These are phyloP conservation scores for Papilio xuthus DNA, from an alignment of 1,140 invertebrate species.

Conservation along the genomic window DNA sequence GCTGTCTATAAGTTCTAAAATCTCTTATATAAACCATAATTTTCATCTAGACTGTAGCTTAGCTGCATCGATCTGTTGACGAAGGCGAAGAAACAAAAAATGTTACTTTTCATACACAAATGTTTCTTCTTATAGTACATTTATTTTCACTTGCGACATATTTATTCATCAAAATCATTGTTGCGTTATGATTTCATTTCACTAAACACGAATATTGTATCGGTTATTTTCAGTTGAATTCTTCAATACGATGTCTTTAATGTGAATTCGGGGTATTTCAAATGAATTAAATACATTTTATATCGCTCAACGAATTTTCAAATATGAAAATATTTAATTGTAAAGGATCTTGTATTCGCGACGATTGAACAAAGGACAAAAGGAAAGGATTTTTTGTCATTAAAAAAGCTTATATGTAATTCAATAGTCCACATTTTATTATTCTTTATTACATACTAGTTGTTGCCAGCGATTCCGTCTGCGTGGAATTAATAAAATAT, in stretches of 20 bases:
- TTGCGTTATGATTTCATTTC: slow-evolving; percentile 15
- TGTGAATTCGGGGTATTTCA: background rate
- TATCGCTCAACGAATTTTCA: background rate
- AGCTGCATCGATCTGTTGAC: background rate
- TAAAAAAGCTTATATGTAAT: no score
- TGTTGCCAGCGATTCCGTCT: no score
- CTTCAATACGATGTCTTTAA: background rate
- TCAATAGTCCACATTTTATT: no score
- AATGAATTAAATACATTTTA: background rate
- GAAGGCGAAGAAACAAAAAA: background rate
- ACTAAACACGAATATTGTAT: slow-evolving; percentile 2
- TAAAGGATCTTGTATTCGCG: no score
- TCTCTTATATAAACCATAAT: no score
- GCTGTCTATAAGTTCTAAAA: no score
- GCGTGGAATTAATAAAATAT: no score
- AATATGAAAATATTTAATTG: background rate
- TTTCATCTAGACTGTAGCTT: background rate
- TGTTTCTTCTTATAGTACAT: background rate
- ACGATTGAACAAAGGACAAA: no score
- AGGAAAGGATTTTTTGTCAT: no score
- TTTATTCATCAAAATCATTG: slow-evolving; percentile 8
- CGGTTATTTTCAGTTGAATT: slow-evolving; percentile 2
- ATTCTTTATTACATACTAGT: no score
- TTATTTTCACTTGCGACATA: background rate
- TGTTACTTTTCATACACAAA: background rate